Evolutionary conservation across 2,888 invertebrate genomes (phyloP).

Genomic region (Ametastegia equiseti): DNA sequence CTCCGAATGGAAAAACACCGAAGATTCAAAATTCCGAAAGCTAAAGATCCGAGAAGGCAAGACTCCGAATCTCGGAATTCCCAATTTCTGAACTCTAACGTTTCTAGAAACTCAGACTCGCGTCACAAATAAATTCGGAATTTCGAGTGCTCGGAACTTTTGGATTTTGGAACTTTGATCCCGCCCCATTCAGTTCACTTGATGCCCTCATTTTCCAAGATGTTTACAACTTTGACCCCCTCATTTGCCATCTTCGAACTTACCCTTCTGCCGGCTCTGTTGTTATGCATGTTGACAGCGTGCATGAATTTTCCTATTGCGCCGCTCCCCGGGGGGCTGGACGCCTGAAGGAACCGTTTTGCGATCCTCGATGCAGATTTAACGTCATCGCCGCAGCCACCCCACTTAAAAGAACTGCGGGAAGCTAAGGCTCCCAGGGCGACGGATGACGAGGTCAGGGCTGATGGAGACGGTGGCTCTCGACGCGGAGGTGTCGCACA

Average conservation of each 20-base stretch:
- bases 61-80: too few relatives aligned
- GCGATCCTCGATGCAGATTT: constrained; percentile 86
- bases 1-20: too few relatives aligned
- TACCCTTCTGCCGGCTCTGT: constrained; percentile 87
- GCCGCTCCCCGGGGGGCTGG: constrained; percentile 71
- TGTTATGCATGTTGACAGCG: constrained; percentile 88
- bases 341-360: constrained; percentile 84
- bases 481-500: constrained; percentile 85
- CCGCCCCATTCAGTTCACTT: too few relatives aligned
- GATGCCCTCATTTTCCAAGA: too few relatives aligned
- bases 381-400: constrained; percentile 91
- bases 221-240: neutral
- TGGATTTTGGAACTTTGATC: too few relatives aligned
- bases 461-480: constrained; percentile 78
- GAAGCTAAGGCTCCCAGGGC: constrained; percentile 66
- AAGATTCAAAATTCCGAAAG: too few relatives aligned
- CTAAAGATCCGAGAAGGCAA: too few relatives aligned
- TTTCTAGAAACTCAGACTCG: too few relatives aligned
- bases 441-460: constrained; percentile 67
- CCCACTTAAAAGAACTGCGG: constrained; percentile 88
- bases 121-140: too few relatives aligned
- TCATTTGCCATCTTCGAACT: constrained; percentile 52
- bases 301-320: constrained; percentile 77
- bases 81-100: too few relatives aligned
- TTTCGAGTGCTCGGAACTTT: too few relatives aligned